Base-by-base conservation (phyloP, 2,797 vertebrate species). In the Dryobates pubescens region DNA sequence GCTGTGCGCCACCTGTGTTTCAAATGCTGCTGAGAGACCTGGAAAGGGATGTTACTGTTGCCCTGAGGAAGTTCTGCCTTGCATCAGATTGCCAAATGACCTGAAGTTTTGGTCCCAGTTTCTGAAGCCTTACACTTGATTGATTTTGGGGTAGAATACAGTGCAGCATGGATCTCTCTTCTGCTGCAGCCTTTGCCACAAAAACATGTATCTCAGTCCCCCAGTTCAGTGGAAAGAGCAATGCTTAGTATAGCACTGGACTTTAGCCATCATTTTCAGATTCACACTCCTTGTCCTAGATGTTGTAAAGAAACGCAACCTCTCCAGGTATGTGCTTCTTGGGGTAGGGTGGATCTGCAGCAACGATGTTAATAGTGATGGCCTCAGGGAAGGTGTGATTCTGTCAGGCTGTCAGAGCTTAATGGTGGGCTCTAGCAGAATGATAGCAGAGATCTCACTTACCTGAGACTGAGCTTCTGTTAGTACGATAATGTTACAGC, bases 351-450 rank as follows among this genome's bases (percentile, higher is more conserved):
- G 75, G 51, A 19, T 14, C 26, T 79, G 41, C 34, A 71, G 58
- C 2, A 0, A 19, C 45, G 49, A 14, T n/a, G 43, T n/a, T 3
- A 24, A 3, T 10, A 15, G 34, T 41, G 67, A 6, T 57, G 72
- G 65, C 63, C 62, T 67, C 45, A 30, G 63, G 58, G 24, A 24
- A 13, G 57, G 43, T 1, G 15, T 74, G 56, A 32, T 17, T 62
- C 49, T 92, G 49, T 57, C n/a, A 13, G 16, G 3, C 12, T 41
- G 12, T 32, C 72, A 67, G 56, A 65, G 30, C 38, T 43, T 9
- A 51, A 8, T 24, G 59, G 14, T 0, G 0, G 9, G 4, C 26
- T 67, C 11, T 10, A 41, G 59, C n/a, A 76, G 38, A 41, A 27
- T 18, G 17, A 0, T 15, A 36, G 49, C 1, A 57, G 79, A 87